Evolutionary conservation across 2,797 vertebrate species (phyloP).

Genomic region (Clarias pachynema): DNA sequence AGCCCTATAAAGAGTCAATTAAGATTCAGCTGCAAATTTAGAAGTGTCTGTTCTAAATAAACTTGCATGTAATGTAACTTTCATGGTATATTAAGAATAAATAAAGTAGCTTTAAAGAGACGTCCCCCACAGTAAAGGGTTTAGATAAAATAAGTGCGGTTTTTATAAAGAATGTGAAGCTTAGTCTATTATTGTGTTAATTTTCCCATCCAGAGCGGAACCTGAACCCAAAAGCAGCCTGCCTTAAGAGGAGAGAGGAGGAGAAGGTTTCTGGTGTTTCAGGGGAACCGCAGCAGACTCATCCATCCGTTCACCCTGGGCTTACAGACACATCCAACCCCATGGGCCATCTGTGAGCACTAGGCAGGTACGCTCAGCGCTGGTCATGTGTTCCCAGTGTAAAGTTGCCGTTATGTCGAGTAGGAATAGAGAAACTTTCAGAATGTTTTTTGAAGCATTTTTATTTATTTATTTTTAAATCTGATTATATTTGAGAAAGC

Average conservation of each 20-base stretch:
- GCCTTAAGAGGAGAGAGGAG: conserved; percentile 98
- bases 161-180: neutral
- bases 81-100: neutral
- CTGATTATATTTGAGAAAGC: neutral
- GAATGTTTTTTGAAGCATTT: neutral
- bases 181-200: neutral
- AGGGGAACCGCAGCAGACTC: conserved; percentile 85
- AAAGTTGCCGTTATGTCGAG: neutral
- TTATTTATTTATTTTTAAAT: no score
- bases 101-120: neutral
- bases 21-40: neutral
- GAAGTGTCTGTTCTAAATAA: neutral
- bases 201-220: conserved; percentile 83
- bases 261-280: conserved; percentile 93
- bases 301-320: conserved; percentile 88
- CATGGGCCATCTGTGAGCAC: conserved; percentile 96
- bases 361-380: conserved; percentile 70
- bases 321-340: conserved; percentile 95
- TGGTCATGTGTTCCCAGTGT: neutral
- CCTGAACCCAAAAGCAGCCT: conserved; percentile 98
- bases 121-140: no score
- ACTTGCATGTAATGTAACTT: neutral
- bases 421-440: neutral
- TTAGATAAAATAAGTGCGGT: neutral
- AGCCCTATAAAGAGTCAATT: neutral